Percentiles rank a stretch among this genome's conserved stretches.
Evolutionary conservation across 2,888 invertebrate species (phyloP).

Genomic region (Ernsta delagoae): DNA sequence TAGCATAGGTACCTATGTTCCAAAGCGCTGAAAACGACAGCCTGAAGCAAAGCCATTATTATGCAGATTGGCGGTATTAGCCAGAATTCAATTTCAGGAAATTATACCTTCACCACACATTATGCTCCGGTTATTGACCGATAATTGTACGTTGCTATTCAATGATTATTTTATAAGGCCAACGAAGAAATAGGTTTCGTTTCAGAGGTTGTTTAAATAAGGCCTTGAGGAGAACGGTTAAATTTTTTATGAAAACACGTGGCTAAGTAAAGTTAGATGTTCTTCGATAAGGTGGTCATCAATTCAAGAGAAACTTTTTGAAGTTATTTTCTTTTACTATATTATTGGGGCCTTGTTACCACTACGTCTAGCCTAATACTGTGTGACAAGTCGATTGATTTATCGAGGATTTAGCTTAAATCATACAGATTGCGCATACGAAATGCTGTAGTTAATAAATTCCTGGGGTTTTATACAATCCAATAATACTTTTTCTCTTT

Average conservation of each 20-base stretch:
- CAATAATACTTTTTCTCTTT: no score
- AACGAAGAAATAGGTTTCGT: conserved; percentile 8
- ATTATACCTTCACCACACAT: conserved; percentile 60
- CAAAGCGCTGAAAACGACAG: conserved; percentile 50
- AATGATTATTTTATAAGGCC: conserved; percentile 29
- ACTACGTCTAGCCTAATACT: no score
- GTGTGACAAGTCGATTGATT: no score
- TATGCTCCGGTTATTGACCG: conserved; percentile 55
- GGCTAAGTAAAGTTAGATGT: not conserved
- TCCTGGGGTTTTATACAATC: no score
- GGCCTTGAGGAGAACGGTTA: not conserved
- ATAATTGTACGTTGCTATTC: conserved; percentile 53
- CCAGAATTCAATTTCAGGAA: conserved; percentile 73
- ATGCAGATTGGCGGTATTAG: conserved; percentile 68
- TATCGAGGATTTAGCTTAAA: no score
- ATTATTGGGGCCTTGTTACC: no score
- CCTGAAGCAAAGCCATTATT: conserved; percentile 45
- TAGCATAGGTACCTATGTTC: conserved; percentile 29
- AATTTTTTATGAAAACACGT: conserved; percentile 1
- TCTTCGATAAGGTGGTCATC: not conserved
- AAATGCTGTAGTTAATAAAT: no score
- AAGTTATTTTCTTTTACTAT: not conserved
- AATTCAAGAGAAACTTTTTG: not conserved
- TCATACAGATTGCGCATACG: no score
- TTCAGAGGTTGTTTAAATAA: not conserved